Percentiles rank a stretch among this genome's conserved stretches.
Evolutionary conservation across 2,797 vertebrate genomes (phyloP).

Genomic region (Melanotaenia parkinsoni): DNA sequence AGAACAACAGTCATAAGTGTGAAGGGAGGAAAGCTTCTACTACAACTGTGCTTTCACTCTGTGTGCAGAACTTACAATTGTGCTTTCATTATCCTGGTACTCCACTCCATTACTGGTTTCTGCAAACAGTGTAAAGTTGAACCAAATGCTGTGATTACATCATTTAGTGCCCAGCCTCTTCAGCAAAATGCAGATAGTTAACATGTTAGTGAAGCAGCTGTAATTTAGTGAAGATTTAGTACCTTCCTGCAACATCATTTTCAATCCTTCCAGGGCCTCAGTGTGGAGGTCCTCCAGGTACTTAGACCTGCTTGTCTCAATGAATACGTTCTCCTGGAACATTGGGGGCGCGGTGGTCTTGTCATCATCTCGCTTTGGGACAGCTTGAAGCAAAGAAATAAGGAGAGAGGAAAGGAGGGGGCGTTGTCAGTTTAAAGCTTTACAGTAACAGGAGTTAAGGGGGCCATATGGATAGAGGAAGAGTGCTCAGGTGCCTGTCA

Average conservation of each 20-base stretch:
- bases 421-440: slow-evolving; percentile 44
- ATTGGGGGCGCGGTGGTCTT: slow-evolving; percentile 73
- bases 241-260: slow-evolving; percentile 94
- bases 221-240: slow-evolving; percentile 33
- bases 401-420: slow-evolving; percentile 1
- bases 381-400: slow-evolving; percentile 69
- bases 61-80: slow-evolving; percentile 84
- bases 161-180: slow-evolving; percentile 12
- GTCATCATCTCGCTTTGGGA: slow-evolving; percentile 79
- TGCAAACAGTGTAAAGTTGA: slow-evolving; percentile 67
- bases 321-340: slow-evolving; percentile 92
- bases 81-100: slow-evolving; percentile 88
- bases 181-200: slow-evolving; percentile 8
- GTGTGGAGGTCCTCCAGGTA: slow-evolving; percentile 93
- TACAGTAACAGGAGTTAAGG: slow-evolving; percentile 44
- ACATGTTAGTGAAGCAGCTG: slow-evolving; percentile 21
- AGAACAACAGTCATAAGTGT: slow-evolving; percentile 5
- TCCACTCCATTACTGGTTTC: slow-evolving; percentile 88
- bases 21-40: background rate
- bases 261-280: slow-evolving; percentile 92
- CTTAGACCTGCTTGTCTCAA: slow-evolving; percentile 86
- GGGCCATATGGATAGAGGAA: slow-evolving; percentile 44
- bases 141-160: slow-evolving; percentile 14
- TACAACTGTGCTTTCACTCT: background rate
- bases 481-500: slow-evolving; percentile 30